A percentile compares a stretch with the other conserved stretches of the same genome.
These are phyloP conservation scores for Blastomussa wellsi DNA, from an alignment of 92 coral and sea anemone genomes.

Conservation along the genomic window DNA sequence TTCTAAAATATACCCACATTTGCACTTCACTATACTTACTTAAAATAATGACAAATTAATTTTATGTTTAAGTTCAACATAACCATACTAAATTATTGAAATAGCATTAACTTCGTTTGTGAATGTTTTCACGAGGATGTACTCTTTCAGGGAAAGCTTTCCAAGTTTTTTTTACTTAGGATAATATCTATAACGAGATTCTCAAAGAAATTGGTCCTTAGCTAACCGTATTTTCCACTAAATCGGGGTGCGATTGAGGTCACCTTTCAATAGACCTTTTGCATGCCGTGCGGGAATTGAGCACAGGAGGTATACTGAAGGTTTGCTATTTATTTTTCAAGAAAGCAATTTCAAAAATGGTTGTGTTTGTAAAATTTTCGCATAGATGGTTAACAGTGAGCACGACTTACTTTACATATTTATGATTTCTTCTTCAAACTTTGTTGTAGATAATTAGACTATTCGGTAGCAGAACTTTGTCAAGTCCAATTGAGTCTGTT, in stretches of 20 bases:
- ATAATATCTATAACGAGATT: not conserved
- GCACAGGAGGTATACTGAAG: too few relatives aligned
- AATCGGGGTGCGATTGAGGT: not conserved
- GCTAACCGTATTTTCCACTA: not conserved
- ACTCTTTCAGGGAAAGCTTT: not conserved
- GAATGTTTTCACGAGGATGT: not conserved
- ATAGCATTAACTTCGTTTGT: not conserved
- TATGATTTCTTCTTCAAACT: not conserved
- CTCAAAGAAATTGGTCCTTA: not conserved
- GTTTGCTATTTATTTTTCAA: too few relatives aligned
- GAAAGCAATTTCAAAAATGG: too few relatives aligned
- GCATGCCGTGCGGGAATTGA: too few relatives aligned
- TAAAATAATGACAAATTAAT: not conserved
- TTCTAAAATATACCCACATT: constrained; percentile 19
- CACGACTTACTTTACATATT: not conserved
- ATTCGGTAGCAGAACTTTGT: not conserved
- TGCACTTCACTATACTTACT: not conserved
- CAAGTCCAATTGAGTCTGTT: not conserved
- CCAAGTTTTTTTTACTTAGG: not conserved
- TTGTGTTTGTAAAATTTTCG: too few relatives aligned
- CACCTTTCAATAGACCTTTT: too few relatives aligned
- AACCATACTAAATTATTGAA: not conserved
- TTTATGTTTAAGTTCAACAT: not conserved
- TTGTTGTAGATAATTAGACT: not conserved
- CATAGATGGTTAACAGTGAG: not conserved